Percentiles rank a stretch among this genome's conserved stretches.
Conservation (phyloP, 37 sponge, comb jelly and placozoan genomes). For the Halisarca cf. caerulea region DNA sequence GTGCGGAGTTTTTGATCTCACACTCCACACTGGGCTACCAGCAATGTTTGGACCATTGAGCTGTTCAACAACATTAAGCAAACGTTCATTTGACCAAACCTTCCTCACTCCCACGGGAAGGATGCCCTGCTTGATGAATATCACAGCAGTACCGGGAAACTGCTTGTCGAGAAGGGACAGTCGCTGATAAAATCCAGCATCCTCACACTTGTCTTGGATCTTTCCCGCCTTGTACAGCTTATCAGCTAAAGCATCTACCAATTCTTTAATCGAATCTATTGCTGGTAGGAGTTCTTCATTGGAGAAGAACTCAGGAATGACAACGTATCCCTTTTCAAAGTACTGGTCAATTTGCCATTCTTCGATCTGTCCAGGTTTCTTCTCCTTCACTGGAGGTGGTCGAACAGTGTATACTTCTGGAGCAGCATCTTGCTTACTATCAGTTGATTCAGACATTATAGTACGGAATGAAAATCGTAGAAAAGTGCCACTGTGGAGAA, state of each 20-base stretch:
- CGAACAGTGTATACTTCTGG: conserved; percentile 61
- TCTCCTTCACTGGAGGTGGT: conserved; percentile 59
- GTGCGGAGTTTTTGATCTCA: conserved; percentile 77
- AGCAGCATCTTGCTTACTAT: not conserved
- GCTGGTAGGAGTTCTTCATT: conserved; percentile 69
- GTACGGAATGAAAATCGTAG: no score
- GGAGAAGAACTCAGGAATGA: conserved; percentile 69
- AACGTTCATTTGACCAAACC: conserved; percentile 68
- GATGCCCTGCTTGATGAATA: conserved; percentile 65
- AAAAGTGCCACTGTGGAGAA: no score
- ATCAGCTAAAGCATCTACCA: conserved; percentile 64
- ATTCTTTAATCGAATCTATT: conserved; percentile 57
- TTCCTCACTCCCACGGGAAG: conserved; percentile 60
- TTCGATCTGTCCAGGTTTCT: conserved; percentile 75
- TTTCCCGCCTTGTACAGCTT: conserved; percentile 70
- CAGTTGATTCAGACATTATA: no score
- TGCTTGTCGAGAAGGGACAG: conserved; percentile 72
- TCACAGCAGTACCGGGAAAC: conserved; percentile 72
- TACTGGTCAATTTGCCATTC: conserved; percentile 71
- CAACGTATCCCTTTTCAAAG: conserved; percentile 74
- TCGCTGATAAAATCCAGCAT: conserved; percentile 75
- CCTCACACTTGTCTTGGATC: conserved; percentile 57
- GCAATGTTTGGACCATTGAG: conserved; percentile 82
- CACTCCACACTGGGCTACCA: conserved; percentile 88
- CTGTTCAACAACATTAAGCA: conserved; percentile 79